Base-by-base conservation (phyloP, 2,888 invertebrate species). In the Rotaria macrura region DNA sequence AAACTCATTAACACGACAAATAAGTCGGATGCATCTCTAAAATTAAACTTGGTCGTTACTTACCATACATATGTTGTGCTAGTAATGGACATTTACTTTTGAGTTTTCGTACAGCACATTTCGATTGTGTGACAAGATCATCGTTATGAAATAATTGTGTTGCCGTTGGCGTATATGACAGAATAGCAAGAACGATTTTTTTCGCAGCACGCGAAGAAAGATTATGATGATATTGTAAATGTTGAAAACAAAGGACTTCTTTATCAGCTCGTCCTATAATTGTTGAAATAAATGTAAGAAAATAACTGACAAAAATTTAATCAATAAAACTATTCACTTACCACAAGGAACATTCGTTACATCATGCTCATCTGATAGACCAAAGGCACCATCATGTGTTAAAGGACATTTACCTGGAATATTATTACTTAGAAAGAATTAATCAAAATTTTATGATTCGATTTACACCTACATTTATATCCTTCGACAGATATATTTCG, bases 211-310 rank as follows among this genome's bases (percentile, higher is more conserved):
- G 43, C n/a, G 79, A 79, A 10, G 79, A 79, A 12, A 79, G 34
- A 79, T 79, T 79, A n/a, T 79, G 79, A 79, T 79, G 79, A 79
- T 38, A 79, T 43, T 79, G 79, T 79, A 79, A 79, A 43, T 79
- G 79, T 43, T 79, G 79, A 79, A 43, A 79, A 43, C 79, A 79
- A 0, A 79, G 40, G 25, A 79, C 79, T 79, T 79, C 79, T 79
- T 79, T 79, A 2, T 79, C 79, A 2, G 79, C 79, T 43, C 79
- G 79, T 20, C 65, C 65, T 65, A 65, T 5, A 65, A 20, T 23
- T 52, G 20, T 52, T 23, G 5, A 52, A 52, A n/a, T n/a, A n/a
- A n/a, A 52, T 23, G 20, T 52, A 20, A 23, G 10, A 52, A 52
- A 52, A 52, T 3, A 9, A 52, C 6, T 23, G 23, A 23, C 20